Conservation (phyloP, 2,888 invertebrate species). For the Pemphredon lugubris region DNA sequence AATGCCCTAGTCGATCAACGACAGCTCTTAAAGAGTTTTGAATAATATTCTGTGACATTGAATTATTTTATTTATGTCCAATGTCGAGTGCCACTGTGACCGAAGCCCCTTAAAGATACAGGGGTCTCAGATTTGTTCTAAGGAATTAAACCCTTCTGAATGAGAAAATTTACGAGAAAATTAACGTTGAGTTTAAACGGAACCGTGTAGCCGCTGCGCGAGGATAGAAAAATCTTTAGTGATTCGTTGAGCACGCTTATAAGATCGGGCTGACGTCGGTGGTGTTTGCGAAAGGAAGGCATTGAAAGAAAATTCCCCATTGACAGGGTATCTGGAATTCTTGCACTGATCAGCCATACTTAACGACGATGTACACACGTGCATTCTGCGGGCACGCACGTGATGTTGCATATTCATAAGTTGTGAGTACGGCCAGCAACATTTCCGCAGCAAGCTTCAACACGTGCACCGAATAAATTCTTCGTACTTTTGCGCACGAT, state of each 20-base stretch:
- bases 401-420: slow-evolving; percentile 72
- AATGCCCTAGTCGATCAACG: too few relatives aligned
- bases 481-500: slow-evolving; percentile 34
- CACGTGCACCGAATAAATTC: slow-evolving; percentile 66
- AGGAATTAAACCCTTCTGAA: too few relatives aligned
- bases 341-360: slow-evolving; percentile 67
- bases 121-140: too few relatives aligned
- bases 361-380: slow-evolving; percentile 62
- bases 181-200: too few relatives aligned
- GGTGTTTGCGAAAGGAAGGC: slow-evolving; percentile 20
- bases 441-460: slow-evolving; percentile 65
- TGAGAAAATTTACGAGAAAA: too few relatives aligned
- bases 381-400: slow-evolving; percentile 54
- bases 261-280: slow-evolving; percentile 6
- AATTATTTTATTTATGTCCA: too few relatives aligned
- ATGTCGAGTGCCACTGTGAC: too few relatives aligned
- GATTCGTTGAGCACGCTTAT: slow-evolving; percentile 7
- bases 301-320: slow-evolving; percentile 31
- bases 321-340: slow-evolving; percentile 51
- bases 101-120: too few relatives aligned
- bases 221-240: neutral
- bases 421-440: slow-evolving; percentile 58
- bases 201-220: too few relatives aligned
- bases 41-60: too few relatives aligned
- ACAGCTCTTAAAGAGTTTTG: too few relatives aligned